phyloP scores from a whole-genome alignment of 1,140 invertebrate species.

The Hydropsyche tenuis region DNA sequence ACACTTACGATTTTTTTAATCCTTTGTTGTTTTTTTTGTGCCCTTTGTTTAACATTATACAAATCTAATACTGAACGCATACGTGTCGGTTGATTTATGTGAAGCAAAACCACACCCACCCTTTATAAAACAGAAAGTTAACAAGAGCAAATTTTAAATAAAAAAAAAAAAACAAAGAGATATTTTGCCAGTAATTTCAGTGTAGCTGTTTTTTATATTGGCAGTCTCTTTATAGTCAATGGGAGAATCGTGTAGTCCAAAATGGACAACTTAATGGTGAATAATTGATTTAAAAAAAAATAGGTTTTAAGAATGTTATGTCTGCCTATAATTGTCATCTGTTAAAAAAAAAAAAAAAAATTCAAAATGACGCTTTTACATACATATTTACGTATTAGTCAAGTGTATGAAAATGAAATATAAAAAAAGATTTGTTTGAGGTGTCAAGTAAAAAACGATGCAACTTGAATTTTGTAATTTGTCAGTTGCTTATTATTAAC shows the following conservation, averaged over 20 bases:
- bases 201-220: slow-evolving; percentile 36
- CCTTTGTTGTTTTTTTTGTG: no score
- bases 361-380: slow-evolving; percentile 51
- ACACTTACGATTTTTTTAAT: no score
- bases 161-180: slow-evolving; percentile 15
- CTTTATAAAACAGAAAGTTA: neutral
- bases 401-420: slow-evolving; percentile 44
- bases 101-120: no score
- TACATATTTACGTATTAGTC: slow-evolving; percentile 51
- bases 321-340: slow-evolving; percentile 49
- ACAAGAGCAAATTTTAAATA: slow-evolving; percentile 18
- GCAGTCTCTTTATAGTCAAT: slow-evolving; percentile 31
- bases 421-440: slow-evolving; percentile 45
- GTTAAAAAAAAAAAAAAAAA: slow-evolving; percentile 45
- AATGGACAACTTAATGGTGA: slow-evolving; percentile 48
- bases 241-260: slow-evolving; percentile 49
- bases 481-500: slow-evolving; percentile 39
- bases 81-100: no score
- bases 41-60: no score
- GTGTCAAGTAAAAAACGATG: slow-evolving; percentile 46
- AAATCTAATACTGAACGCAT: no score
- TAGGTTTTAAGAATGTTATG: slow-evolving; percentile 49
- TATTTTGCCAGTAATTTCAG: slow-evolving; percentile 30
- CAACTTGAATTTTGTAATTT: slow-evolving; percentile 50
- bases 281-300: slow-evolving; percentile 33